Percentiles rank a stretch among this genome's conserved stretches.
phyloP scores from a whole-genome alignment of 2,797 vertebrate species.

The Pangasius mekongensis region DNA sequence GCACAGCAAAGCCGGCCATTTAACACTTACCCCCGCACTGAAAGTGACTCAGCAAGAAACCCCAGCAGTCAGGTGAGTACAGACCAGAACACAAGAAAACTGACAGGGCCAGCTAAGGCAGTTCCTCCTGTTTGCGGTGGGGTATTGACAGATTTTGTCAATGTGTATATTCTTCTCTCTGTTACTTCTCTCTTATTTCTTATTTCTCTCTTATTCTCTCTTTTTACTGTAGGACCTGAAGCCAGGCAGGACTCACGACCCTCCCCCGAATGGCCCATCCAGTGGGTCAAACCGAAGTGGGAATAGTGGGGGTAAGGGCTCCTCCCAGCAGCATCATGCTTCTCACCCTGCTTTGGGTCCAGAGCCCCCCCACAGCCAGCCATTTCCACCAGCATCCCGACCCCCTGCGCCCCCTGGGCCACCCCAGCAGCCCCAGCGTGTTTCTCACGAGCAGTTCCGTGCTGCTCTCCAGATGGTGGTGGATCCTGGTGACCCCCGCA shows the following conservation, averaged over 20 bases:
- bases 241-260: conserved; percentile 70
- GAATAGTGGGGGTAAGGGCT: conserved; percentile 63
- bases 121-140: neutral
- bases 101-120: neutral
- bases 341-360: conserved; percentile 74
- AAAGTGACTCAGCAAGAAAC: conserved; percentile 81
- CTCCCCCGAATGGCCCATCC: conserved; percentile 79
- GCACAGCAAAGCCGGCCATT: conserved; percentile 84
- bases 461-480: conserved; percentile 95
- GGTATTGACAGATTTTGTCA: neutral
- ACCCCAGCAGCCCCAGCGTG: conserved; percentile 82
- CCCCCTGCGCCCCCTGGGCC: conserved; percentile 70
- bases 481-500: conserved; percentile 89
- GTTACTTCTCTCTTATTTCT: neutral
- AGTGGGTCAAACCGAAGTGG: conserved; percentile 49
- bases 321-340: conserved; percentile 71
- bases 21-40: conserved; percentile 89
- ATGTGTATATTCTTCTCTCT: neutral
- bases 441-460: conserved; percentile 96
- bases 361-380: conserved; percentile 60
- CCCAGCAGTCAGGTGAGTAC: conserved; percentile 79
- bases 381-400: conserved; percentile 63
- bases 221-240: conserved; percentile 62
- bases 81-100: neutral
- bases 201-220: neutral